Percentiles rank a stretch among this genome's conserved stretches.
These are phyloP conservation scores for Strigamia transsilvanica DNA, from an alignment of 2,888 invertebrate species.

Conservation along the genomic window DNA sequence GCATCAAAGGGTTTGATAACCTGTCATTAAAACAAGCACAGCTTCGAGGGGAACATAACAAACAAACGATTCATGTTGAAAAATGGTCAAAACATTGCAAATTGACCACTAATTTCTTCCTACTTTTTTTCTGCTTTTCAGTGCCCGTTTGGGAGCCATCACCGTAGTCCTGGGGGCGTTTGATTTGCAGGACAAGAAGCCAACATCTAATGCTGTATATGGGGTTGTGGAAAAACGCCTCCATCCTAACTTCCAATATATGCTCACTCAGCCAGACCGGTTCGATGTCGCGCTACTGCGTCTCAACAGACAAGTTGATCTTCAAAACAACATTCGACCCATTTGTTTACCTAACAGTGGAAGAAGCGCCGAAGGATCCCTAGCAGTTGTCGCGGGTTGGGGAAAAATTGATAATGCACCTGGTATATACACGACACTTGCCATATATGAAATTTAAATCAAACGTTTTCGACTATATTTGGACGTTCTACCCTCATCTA, in stretches of 20 bases:
- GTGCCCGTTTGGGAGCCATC: slow-evolving; percentile 77
- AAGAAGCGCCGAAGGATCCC: slow-evolving; percentile 67
- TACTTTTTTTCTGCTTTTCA: slow-evolving; percentile 59
- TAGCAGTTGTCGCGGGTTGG: slow-evolving; percentile 81
- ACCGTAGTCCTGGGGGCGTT: slow-evolving; percentile 81
- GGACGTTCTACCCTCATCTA: no score
- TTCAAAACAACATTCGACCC: slow-evolving; percentile 76
- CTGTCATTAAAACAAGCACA: not conserved
- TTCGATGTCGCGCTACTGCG: slow-evolving; percentile 78
- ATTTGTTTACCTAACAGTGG: slow-evolving; percentile 76
- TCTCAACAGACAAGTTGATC: slow-evolving; percentile 73
- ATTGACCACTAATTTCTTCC: not conserved
- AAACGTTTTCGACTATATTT: not conserved
- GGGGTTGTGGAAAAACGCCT: slow-evolving; percentile 77
- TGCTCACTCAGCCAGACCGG: slow-evolving; percentile 83
- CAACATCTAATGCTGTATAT: slow-evolving; percentile 73
- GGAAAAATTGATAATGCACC: slow-evolving; percentile 76
- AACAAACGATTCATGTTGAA: not conserved
- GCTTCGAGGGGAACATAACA: not conserved
- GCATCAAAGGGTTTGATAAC: not conserved
- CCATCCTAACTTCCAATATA: slow-evolving; percentile 81
- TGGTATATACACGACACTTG: slow-evolving; percentile 60
- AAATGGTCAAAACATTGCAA: slow-evolving; percentile 1
- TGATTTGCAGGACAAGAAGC: slow-evolving; percentile 78
- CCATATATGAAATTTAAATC: not conserved